These are phyloP conservation scores for Paratrypauchen microcephalus DNA, from an alignment of 2,797 vertebrate genomes.

Conservation along the genomic window DNA sequence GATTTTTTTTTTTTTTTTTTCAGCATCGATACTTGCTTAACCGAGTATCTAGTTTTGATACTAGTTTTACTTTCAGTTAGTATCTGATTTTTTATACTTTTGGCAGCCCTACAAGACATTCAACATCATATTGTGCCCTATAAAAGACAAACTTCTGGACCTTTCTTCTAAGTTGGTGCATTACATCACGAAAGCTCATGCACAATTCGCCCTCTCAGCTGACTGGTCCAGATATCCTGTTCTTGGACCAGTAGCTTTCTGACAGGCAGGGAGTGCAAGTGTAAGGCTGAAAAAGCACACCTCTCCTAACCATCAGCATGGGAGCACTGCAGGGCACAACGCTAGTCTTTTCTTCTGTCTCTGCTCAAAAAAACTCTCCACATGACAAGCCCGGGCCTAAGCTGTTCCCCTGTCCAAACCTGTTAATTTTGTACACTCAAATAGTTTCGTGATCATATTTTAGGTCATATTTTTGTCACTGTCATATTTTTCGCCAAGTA, in stretches of 20 bases:
- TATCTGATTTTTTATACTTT: too few relatives aligned
- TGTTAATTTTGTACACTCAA: not conserved
- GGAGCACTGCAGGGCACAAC: constrained; percentile 6
- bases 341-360: constrained; percentile 9
- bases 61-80: too few relatives aligned
- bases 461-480: too few relatives aligned
- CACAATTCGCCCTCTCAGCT: not conserved
- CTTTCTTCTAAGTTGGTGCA: not conserved
- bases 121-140: not conserved
- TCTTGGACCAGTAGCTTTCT: constrained; percentile 12
- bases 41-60: too few relatives aligned
- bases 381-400: not conserved
- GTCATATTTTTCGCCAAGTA: too few relatives aligned
- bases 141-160: constrained; percentile 4
- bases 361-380: not conserved
- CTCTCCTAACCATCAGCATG: constrained; percentile 13
- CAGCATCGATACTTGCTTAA: too few relatives aligned
- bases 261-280: constrained; percentile 11
- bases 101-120: too few relatives aligned
- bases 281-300: constrained; percentile 13
- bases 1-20: too few relatives aligned
- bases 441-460: not conserved
- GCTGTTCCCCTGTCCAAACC: not conserved
- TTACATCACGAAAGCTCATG: constrained; percentile 5
- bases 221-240: not conserved